Conservation (phyloP, 2,888 invertebrate genomes). For the Drosophila parthenogenetica region DNA sequence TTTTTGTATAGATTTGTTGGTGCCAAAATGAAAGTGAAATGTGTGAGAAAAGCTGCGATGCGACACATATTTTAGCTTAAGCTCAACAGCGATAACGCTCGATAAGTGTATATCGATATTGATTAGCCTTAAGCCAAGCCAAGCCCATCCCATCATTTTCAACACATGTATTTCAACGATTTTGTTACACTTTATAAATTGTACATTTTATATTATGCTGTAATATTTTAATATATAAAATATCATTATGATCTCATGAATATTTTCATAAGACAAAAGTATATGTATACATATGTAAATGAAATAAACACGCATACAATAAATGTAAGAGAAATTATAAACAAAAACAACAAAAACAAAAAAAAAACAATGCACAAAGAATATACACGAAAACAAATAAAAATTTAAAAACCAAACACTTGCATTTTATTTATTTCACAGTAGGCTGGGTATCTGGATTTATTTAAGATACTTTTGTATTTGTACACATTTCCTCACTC, state of each 20-base stretch:
- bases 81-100: conserved; percentile 11
- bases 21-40: conserved; percentile 67
- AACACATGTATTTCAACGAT: conserved; percentile 25
- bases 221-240: conserved; percentile 63
- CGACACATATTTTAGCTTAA: conserved; percentile 43
- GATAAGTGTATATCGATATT: not conserved
- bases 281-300: conserved; percentile 66
- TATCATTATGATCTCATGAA: conserved; percentile 84
- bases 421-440: not conserved
- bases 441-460: not conserved
- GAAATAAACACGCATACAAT: conserved; percentile 63
- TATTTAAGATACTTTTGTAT: not conserved
- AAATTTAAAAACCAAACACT: conserved; percentile 33
- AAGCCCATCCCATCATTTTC: conserved; percentile 28
- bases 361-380: conserved; percentile 41
- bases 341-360: conserved; percentile 28
- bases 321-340: conserved; percentile 64
- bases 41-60: conserved; percentile 48
- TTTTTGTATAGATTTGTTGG: conserved; percentile 65
- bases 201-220: conserved; percentile 75
- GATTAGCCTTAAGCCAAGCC: conserved; percentile 28
- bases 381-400: conserved; percentile 54
- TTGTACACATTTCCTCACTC: not conserved
- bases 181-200: conserved; percentile 47
- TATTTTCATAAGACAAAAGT: conserved; percentile 83